Evolutionary conservation across 2,888 invertebrate species (phyloP), one percentile per base, ranked within the genome.

Genomic region (Aporophyla lueneburgensis): DNA sequence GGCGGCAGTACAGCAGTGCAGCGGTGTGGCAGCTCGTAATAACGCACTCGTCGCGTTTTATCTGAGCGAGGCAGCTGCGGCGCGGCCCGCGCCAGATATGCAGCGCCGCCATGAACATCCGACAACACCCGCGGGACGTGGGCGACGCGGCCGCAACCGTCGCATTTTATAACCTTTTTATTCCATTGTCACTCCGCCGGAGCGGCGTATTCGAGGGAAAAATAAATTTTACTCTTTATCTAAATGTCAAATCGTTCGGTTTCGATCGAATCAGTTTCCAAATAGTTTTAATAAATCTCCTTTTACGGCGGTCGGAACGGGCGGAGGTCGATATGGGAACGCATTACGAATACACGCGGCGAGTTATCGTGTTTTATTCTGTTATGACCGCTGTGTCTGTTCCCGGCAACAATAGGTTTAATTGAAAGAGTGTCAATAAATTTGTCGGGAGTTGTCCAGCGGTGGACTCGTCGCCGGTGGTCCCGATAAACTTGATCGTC

Each of bases 231-330:
- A 95, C 92, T 94, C 93, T 96, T 96, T 96, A 96, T 96, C 96
- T 96, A 95, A 96, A 96, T 96, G 96, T 96, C 96, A 96, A 96
- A 96, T 96, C 96, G 96, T 96, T 94, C 95, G 94, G 93, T 94
- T 95, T 93, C 96, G 96, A 96, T 96, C 96, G 96, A 95, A 96
- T 96, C 96, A 94, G 96, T 96, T 95, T 94, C 95, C 95, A 95
- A 96, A 96, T 96, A 96, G 96, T 96, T 96, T 96, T 95, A 96
- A 96, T 96, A 96, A 96, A 96, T 96, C 96, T 96, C 96, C 96
- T 96, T 96, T 96, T 96, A 96, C 96, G 92, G 95, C 93, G 93
- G 87, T 90, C 89, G 90, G 91, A 92, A 92, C 93, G 92, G 90
- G 91, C 91, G 91, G 92, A 93, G 92, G 92, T 91, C 93, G 95